Evolutionary conservation across 2,113 vertebrate genomes (phyloP).

Genomic region (Phoenicopterus ruber): DNA sequence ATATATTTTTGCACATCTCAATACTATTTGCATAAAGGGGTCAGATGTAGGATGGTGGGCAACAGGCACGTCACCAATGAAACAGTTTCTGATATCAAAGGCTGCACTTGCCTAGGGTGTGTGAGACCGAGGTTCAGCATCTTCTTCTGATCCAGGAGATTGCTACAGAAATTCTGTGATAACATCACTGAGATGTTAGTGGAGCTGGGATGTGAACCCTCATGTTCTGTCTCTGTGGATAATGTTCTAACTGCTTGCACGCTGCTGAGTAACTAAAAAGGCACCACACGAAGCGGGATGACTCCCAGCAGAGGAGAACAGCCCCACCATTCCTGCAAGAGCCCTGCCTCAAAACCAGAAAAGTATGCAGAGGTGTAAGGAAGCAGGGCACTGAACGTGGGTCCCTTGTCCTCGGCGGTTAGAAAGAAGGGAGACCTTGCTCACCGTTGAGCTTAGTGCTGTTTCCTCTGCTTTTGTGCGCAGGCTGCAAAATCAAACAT

Average conservation of each 20-base stretch:
- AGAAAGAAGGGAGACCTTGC: background rate
- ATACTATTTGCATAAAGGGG: background rate
- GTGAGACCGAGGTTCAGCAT: rapidly evolving
- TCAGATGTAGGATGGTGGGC: background rate
- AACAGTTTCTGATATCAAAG: background rate
- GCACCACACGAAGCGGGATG: rapidly evolving
- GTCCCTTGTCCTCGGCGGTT: background rate
- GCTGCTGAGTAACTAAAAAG: background rate
- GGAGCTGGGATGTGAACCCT: rapidly evolving
- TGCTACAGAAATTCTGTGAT: background rate
- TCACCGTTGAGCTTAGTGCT: background rate
- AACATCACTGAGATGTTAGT: background rate
- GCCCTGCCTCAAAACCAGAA: background rate
- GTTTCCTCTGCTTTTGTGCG: background rate
- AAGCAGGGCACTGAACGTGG: too few species aligned
- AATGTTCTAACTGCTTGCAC: too few species aligned
- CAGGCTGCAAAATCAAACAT: background rate
- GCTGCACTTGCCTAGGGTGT: background rate
- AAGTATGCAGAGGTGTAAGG: background rate
- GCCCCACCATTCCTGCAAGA: background rate
- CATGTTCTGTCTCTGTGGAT: rapidly evolving
- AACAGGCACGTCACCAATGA: background rate
- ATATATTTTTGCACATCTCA: background rate
- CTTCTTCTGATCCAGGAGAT: background rate
- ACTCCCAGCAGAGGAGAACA: background rate